Evolutionary conservation across 2,888 invertebrate genomes (phyloP), one percentile per base, ranked within the genome.

Genomic region (Scaptomyza flava): DNA sequence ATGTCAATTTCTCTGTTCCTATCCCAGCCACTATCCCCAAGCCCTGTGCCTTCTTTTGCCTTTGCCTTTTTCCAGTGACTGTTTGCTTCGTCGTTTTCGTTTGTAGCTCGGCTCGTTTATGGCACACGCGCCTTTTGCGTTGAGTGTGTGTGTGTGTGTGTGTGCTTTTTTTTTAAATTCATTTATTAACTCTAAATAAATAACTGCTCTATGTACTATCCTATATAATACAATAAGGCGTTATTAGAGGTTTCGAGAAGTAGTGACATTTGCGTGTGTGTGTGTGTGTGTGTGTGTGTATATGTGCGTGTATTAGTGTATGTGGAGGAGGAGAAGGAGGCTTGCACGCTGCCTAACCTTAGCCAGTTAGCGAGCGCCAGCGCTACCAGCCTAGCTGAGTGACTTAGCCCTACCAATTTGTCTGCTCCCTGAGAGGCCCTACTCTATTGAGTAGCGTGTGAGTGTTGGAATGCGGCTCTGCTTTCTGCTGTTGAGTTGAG

Each of bases 321-420:
- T 20, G 38, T 23, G 23, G 23, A 23, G 23, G 6, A 27, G 27
- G 27, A 27, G 27, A 9, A 48, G 14, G 41, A 41, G 45, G 46
- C 43, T 65, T 42, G 58, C 27, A 71, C 34, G 60, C 56, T 58
- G 68, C 72, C 57, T 59, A 50, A 34, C 66, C 59, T 79, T 80
- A 84, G 84, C 63, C 84, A 87, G 86, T 71, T 84, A 81, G 85
- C 81, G 53, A 77, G 85, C 87, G 84, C 81, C 89, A 80, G 57
- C 47, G 59, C 17, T 17, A 17, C 17, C 17, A 31, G 45, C 57
- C 47, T 45, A 50, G 51, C 43, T 38, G 65, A 62, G 56, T 72
- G 67, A 63, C 65, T 60, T 59, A 52, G 50, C 5, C n/a, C 36
- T 36, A n/a, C 12, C 36, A n/a, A 7, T 17, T 17, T 8, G 7